phyloP scores from a whole-genome alignment of 2,888 invertebrate species.

The Nymphalis polychloros region DNA sequence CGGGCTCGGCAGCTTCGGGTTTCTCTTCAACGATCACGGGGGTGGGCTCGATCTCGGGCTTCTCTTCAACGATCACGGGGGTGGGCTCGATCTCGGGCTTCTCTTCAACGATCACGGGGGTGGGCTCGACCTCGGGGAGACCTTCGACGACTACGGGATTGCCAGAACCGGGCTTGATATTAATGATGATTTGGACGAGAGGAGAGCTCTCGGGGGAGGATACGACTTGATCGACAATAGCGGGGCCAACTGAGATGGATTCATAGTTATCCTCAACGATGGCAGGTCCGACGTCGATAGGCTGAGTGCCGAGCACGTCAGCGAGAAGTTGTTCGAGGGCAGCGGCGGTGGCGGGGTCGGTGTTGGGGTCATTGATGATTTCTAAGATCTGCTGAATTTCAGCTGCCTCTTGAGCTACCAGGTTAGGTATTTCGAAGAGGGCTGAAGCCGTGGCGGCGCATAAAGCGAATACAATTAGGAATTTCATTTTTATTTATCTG shows the following conservation, averaged over 20 bases:
- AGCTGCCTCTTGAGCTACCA: slow-evolving; percentile 26
- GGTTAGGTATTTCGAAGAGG: slow-evolving; percentile 38
- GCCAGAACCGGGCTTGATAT: slow-evolving; percentile 34
- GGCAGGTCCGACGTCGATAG: slow-evolving; percentile 31
- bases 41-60: slow-evolving; percentile 33
- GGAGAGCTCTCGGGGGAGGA: slow-evolving; percentile 34
- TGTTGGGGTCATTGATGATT: slow-evolving; percentile 50
- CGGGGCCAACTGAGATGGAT: slow-evolving; percentile 42
- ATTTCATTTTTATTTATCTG: slow-evolving; percentile 9
- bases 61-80: slow-evolving; percentile 9
- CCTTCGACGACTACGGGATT: slow-evolving; percentile 29
- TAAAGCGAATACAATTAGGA: slow-evolving; percentile 53
- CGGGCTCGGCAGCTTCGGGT: slow-evolving; percentile 33
- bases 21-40: slow-evolving; percentile 36
- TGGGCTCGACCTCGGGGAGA: slow-evolving; percentile 6
- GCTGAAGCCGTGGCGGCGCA: slow-evolving; percentile 45
- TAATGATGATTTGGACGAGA: slow-evolving; percentile 46
- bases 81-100: slow-evolving; percentile 24
- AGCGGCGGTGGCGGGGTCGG: slow-evolving; percentile 48
- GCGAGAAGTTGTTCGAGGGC: slow-evolving; percentile 45
- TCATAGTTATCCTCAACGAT: slow-evolving; percentile 33
- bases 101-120: slow-evolving; percentile 25
- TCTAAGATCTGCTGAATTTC: slow-evolving; percentile 44
- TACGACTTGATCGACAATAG: slow-evolving; percentile 31
- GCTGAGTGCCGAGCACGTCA: slow-evolving; percentile 38